These are phyloP conservation scores for Sarcophaga variegata DNA, from an alignment of 2,888 invertebrate species.

Conservation along the genomic window DNA sequence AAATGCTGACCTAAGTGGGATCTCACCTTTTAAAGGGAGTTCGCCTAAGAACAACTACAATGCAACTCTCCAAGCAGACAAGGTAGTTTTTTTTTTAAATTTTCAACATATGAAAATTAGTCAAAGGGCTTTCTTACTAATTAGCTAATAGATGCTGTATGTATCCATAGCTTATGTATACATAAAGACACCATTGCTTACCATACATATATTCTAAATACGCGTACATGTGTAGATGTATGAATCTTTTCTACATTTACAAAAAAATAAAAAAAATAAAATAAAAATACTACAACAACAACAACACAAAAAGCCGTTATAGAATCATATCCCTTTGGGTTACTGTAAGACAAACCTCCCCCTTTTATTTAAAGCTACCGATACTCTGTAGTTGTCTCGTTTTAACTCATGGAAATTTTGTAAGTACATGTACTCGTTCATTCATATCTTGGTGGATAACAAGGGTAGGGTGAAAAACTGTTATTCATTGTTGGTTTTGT, in stretches of 20 bases:
- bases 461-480: constrained; percentile 47
- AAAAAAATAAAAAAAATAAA: constrained; percentile 10
- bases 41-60: too few relatives aligned
- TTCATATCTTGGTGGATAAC: constrained; percentile 7
- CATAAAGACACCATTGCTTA: not conserved
- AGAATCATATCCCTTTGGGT: constrained; percentile 54
- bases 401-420: constrained; percentile 8
- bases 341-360: constrained; percentile 55
- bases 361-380: constrained; percentile 17
- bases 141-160: too few relatives aligned
- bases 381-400: constrained; percentile 56
- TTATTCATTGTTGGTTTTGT: not conserved
- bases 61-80: too few relatives aligned
- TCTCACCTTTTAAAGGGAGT: too few relatives aligned
- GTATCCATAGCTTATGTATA: not conserved
- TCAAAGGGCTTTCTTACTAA: too few relatives aligned
- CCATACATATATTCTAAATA: too few relatives aligned
- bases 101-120: too few relatives aligned
- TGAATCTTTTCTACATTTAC: not conserved
- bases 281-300: too few relatives aligned
- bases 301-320: constrained; percentile 45
- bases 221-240: not conserved
- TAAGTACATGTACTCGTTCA: not conserved
- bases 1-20: too few relatives aligned
- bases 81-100: too few relatives aligned